Evolutionary conservation across 2,113 vertebrate species (phyloP), one percentile per base, ranked within the genome.

Genomic region (Burhinus oedicnemus): DNA sequence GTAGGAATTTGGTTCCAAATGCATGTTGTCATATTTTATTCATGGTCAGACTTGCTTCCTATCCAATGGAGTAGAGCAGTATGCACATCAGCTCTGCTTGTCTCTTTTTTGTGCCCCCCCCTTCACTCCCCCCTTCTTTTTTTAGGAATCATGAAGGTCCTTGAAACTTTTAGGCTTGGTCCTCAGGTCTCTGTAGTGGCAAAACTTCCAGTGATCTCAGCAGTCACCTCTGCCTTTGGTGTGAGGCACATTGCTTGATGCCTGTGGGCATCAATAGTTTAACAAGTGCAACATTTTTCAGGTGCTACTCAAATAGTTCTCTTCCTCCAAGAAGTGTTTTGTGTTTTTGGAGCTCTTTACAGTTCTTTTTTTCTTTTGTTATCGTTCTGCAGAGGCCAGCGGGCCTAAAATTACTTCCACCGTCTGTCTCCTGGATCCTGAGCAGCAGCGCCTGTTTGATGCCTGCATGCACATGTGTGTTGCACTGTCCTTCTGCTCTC

Each of bases 171-270:
- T 30, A 32, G 40, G n/a, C 54, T 88, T 52, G 57, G 14, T 60
- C 44, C 21, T 81, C 15, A 19, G n/a, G 32, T 78, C 57, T 81
- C 27, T 1, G 0, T 54, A n/a, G 20, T 17, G 11, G 32, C 27
- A 58, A 51, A 84, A 60, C 44, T 77, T 66, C 8, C 47, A 74
- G 30, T 1, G 4, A 69, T 54, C 51, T 91, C 65, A 69, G 38
- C 44, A 86, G 60, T 40, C 40, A 57, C 44, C 36, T 82, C 11
- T 11, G n/a, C 57, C 57, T 80, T 82, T 75, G 70, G 12, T 4
- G 2, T 0, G 1, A 60, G n/a, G 51, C 45, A 0, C 1, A 15
- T 51, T 60, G 25, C 69, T 49, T 47, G 54, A 40, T 81, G 44
- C 60, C 58, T 36, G 19, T 2, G 4, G 61, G 21, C 69, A 86